phyloP scores from a whole-genome alignment of 2,797 vertebrate species.

The Miichthys miiuy region DNA sequence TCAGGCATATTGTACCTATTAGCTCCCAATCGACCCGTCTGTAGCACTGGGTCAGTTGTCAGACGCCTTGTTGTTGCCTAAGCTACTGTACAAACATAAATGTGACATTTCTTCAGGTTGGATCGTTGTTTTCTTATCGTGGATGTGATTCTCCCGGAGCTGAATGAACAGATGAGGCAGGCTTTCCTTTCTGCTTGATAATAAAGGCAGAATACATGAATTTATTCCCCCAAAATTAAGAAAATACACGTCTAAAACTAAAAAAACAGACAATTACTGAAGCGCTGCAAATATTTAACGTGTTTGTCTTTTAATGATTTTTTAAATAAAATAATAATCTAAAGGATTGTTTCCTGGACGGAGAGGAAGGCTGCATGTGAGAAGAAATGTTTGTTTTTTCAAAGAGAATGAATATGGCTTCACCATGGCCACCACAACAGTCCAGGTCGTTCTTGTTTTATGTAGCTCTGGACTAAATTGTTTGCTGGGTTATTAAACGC shows the following conservation, averaged over 20 bases:
- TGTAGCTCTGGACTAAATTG: constrained; percentile 69
- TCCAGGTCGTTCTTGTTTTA: constrained; percentile 66
- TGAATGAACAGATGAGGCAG: constrained; percentile 14
- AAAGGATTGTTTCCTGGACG: constrained; percentile 34
- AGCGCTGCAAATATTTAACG: constrained; percentile 23
- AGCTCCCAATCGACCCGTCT: constrained; percentile 51
- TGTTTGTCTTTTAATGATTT: constrained; percentile 15
- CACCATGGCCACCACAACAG: constrained; percentile 40
- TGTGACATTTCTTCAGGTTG: constrained; percentile 45
- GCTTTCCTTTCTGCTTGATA: constrained; percentile 17
- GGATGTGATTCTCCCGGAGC: constrained; percentile 30
- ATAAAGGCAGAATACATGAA: constrained; percentile 3
- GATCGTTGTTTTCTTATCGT: constrained; percentile 38
- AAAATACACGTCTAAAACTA: constrained; percentile 2
- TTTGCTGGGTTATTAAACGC: constrained; percentile 77
- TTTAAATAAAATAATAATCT: constrained; percentile 22
- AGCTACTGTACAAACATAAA: constrained; percentile 49
- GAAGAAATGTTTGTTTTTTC: constrained; percentile 54
- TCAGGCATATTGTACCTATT: constrained; percentile 50
- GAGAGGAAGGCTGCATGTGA: constrained; percentile 4
- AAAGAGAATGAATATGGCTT: constrained; percentile 33
- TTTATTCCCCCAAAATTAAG: background rate
- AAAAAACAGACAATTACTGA: constrained; percentile 25
- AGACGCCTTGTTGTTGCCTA: constrained; percentile 36
- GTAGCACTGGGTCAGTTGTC: constrained; percentile 46